Percentiles rank a stretch among this genome's conserved stretches.
Evolutionary conservation across 2,888 invertebrate species (phyloP).

Genomic region (Lochmaea capreae): DNA sequence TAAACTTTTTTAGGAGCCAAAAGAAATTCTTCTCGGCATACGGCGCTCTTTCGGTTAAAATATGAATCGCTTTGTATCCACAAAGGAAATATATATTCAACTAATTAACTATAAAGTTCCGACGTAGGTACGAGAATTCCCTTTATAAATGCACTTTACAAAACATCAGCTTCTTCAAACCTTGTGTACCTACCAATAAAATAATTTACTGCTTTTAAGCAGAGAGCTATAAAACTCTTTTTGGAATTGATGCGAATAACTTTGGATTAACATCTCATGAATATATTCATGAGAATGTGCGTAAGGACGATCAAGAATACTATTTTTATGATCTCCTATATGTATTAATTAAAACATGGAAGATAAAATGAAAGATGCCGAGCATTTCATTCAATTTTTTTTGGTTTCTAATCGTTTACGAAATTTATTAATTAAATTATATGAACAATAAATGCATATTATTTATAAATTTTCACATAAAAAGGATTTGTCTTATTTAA

Average conservation of each 20-base stretch:
- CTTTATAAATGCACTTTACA: slow-evolving; percentile 19
- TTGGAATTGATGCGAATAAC: slow-evolving; percentile 33
- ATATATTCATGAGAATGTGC: slow-evolving; percentile 26
- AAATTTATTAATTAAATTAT: too few relatives aligned
- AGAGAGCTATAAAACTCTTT: slow-evolving; percentile 32
- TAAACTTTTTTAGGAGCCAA: not conserved
- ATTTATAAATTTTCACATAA: too few relatives aligned
- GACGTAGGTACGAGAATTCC: not conserved
- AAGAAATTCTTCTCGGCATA: not conserved
- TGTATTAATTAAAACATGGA: not conserved
- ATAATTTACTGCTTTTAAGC: slow-evolving; percentile 36
- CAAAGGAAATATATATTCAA: slow-evolving; percentile 3
- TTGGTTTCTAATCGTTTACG: not conserved
- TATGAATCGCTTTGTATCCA: slow-evolving; percentile 3
- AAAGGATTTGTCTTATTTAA: too few relatives aligned
- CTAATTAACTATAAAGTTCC: slow-evolving; percentile 15
- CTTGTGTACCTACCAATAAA: slow-evolving; percentile 29
- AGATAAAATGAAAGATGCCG: not conserved
- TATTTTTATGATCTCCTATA: slow-evolving; percentile 1
- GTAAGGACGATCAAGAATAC: not conserved
- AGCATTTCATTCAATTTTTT: not conserved
- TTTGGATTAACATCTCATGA: slow-evolving; percentile 31
- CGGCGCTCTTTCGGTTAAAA: not conserved
- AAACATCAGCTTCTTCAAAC: slow-evolving; percentile 15
- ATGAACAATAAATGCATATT: too few relatives aligned